Percentiles rank a stretch among this genome's conserved stretches.
Evolutionary conservation across 2,888 invertebrate species (phyloP).

Genomic region (Netelia virgata): DNA sequence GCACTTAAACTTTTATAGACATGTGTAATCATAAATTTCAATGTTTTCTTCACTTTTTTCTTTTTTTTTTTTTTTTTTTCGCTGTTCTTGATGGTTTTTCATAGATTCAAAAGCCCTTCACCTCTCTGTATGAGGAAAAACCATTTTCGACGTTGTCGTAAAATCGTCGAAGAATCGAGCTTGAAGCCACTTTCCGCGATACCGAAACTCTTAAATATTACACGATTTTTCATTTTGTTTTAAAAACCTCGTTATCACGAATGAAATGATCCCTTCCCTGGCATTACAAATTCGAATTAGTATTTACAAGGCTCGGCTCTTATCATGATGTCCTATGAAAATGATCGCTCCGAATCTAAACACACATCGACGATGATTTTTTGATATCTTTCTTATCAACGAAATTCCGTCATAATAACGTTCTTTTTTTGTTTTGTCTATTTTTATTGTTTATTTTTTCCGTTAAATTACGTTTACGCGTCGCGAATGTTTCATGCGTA

Average conservation of each 20-base stretch:
- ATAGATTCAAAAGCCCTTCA: neutral
- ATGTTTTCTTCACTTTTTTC: constrained; percentile 44
- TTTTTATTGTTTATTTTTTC: constrained; percentile 10
- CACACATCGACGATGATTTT: neutral
- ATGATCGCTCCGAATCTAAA: constrained; percentile 45
- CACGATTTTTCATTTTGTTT: constrained; percentile 47
- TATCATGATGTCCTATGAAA: constrained; percentile 75
- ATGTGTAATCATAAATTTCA: constrained; percentile 42
- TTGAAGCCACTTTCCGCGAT: constrained; percentile 45
- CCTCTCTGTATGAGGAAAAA: constrained; percentile 38
- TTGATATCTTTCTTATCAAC: constrained; percentile 31
- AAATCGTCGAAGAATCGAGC: constrained; percentile 10
- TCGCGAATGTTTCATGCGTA: constrained; percentile 8
- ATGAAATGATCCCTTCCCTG: constrained; percentile 54
- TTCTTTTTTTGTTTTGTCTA: neutral
- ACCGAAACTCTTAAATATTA: constrained; percentile 63
- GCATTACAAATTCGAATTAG: constrained; percentile 69
- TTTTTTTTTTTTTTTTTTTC: constrained; percentile 26
- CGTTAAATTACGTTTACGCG: constrained; percentile 13
- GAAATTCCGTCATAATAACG: constrained; percentile 5
- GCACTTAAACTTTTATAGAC: constrained; percentile 32
- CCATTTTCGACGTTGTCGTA: constrained; percentile 26
- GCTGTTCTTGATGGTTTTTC: constrained; percentile 1
- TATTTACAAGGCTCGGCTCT: constrained; percentile 78
- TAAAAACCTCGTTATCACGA: constrained; percentile 58